These are phyloP conservation scores for Calameuta filiformis DNA, from an alignment of 2,888 invertebrate species.

Conservation along the genomic window DNA sequence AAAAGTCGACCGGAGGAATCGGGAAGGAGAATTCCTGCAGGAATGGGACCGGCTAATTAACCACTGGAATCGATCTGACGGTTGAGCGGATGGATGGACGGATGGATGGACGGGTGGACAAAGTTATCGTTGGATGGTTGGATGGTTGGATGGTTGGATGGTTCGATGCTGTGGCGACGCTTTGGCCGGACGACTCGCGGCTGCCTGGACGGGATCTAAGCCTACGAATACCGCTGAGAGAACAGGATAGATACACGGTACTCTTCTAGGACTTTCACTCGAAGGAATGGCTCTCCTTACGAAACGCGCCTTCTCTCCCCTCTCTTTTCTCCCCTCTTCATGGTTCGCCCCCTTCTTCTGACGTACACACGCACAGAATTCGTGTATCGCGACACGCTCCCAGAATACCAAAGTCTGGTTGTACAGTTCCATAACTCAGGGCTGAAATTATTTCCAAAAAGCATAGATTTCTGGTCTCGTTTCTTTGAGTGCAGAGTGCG, in stretches of 20 bases:
- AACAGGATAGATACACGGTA: neutral
- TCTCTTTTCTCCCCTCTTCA: no score
- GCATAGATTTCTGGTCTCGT: no score
- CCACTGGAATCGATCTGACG: conserved; percentile 3
- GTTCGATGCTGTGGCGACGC: no score
- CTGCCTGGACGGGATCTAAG: neutral
- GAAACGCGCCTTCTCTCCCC: conserved; percentile 5
- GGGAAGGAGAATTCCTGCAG: no score
- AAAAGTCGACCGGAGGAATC: no score
- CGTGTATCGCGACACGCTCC: conserved; percentile 6
- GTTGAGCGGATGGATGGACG: neutral
- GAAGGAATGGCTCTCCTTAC: conserved; percentile 19
- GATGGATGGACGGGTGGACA: neutral
- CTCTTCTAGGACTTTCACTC: conserved; percentile 17
- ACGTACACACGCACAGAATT: neutral
- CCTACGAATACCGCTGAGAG: neutral
- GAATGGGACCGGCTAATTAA: neutral
- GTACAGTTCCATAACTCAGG: no score
- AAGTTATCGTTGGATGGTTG: no score
- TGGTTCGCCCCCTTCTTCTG: no score
- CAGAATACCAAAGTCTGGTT: conserved; percentile 4
- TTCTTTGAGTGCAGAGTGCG: neutral
- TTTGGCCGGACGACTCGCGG: neutral
- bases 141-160: no score
- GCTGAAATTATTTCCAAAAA: conserved; percentile 17